Percentiles rank a stretch among this genome's conserved stretches.
Evolutionary conservation across 2,113 vertebrate genomes (phyloP).

Genomic region (Forbesichthys agassizii): DNA sequence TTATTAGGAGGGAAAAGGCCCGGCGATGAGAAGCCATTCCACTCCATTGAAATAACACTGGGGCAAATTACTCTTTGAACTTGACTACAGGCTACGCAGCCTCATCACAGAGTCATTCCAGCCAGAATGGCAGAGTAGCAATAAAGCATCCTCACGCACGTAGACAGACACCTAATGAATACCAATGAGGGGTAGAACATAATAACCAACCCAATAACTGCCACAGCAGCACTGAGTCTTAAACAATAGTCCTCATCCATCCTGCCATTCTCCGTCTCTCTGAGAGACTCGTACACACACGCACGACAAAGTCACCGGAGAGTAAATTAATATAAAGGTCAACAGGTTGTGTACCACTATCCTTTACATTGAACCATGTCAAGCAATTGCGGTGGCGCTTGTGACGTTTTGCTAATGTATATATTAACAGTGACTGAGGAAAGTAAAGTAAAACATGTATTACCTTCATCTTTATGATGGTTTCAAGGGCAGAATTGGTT

Average conservation of each 20-base stretch:
- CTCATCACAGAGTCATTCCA: constrained; percentile 64
- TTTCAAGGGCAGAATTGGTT: no score
- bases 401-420: background rate
- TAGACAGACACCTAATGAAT: constrained; percentile 60
- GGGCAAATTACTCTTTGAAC: constrained; percentile 64
- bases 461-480: no score
- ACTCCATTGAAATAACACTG: constrained; percentile 61
- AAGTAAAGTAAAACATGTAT: no score
- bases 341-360: constrained; percentile 14
- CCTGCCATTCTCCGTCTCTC: constrained; percentile 23
- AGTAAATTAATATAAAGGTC: constrained; percentile 25
- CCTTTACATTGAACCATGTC: background rate
- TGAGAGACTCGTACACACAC: constrained; percentile 22
- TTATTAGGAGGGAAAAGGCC: constrained; percentile 42
- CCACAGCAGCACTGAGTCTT: constrained; percentile 36
- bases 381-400: background rate
- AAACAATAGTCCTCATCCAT: constrained; percentile 39
- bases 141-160: constrained; percentile 43
- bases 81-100: constrained; percentile 59
- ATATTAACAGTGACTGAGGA: no score
- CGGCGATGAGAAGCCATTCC: constrained; percentile 57
- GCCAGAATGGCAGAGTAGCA: constrained; percentile 57
- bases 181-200: constrained; percentile 55
- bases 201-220: constrained; percentile 53
- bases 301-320: constrained; percentile 1